Base-by-base conservation (phyloP, 1,140 invertebrate genomes). In the Nasonia longicornis region DNA sequence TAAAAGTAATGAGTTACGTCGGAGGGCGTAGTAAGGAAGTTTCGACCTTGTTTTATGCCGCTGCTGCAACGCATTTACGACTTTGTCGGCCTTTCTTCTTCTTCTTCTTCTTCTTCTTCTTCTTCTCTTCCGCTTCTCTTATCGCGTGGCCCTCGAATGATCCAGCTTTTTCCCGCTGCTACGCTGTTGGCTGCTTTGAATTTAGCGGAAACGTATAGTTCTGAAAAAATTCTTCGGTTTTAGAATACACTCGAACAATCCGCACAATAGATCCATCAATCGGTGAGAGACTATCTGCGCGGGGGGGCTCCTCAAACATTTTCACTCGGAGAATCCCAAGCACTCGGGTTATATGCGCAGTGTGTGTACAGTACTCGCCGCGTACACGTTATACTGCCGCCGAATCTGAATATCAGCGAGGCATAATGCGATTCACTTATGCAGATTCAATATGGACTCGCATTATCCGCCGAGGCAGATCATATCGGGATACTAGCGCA, bases 1-100 rank as follows among this genome's bases (percentile, higher is more conserved):
- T 81, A 81, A 81, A 77, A 81, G 73, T 81, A 81, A 81, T 77
- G 80, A 81, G 80, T 77, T 81, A 81, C 80, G 52, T 81, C 48
- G 80, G 38, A 42, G n/a, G 38, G 22, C 20, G 48, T 67, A 76
- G 63, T 75, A 58, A 70, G 73, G 64, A 77, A 76, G 73, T 69
- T 76, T 71, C 67, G 69, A 70, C 80, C 76, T 71, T 81, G 75
- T 72, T 82, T 82, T 82, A 82, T 77, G 75, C 64, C 14, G 14
- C 45, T 48, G 52, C 52, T 58, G 52, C 63, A 82, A 70, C 52
- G 52, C 80, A 77, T 81, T 81, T 81, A 81, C 80, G 79, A 80
- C 63, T 76, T 80, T 76, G 31, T 38, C 75, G 71, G 52, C 4
- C 71, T 79, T 58, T 79, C 69, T 20, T 35, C 48, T 69, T 77